These are phyloP conservation scores for Pseudochirops cupreus DNA, from an alignment of 2,797 vertebrate genomes.

Conservation along the genomic window DNA sequence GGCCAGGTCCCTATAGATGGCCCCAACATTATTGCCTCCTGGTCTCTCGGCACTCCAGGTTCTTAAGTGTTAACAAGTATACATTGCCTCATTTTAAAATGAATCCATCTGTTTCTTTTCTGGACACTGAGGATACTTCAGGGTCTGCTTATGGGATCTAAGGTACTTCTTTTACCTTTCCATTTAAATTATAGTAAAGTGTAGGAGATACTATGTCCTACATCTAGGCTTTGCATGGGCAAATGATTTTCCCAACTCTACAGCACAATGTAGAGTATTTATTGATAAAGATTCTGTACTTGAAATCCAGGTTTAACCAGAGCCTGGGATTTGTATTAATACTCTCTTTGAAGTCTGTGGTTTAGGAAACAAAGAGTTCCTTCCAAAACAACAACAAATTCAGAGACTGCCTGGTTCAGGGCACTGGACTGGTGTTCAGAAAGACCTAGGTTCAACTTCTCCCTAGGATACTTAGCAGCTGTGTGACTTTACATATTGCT, in stretches of 20 bases:
- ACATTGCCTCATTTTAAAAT: neutral
- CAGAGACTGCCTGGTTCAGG: neutral
- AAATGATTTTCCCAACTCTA: conserved; percentile 21
- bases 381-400: neutral
- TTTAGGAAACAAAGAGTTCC: conserved; percentile 9
- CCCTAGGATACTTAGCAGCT: neutral
- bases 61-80: neutral
- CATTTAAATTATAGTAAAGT: neutral
- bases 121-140: neutral
- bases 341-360: neutral
- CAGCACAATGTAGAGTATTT: neutral
- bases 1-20: conserved; percentile 64
- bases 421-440: neutral
- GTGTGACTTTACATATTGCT: neutral
- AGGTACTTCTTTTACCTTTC: neutral
- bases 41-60: conserved; percentile 64
- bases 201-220: neutral
- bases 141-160: neutral
- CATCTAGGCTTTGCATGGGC: neutral
- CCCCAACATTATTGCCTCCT: conserved; percentile 46
- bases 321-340: neutral
- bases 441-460: neutral
- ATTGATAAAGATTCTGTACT: neutral
- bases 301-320: conserved; percentile 24
- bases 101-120: neutral